A percentile compares a stretch with the other conserved stretches of the same genome.
Evolutionary conservation across 1,140 invertebrate species (phyloP).

Genomic region (Bombus impatiens): DNA sequence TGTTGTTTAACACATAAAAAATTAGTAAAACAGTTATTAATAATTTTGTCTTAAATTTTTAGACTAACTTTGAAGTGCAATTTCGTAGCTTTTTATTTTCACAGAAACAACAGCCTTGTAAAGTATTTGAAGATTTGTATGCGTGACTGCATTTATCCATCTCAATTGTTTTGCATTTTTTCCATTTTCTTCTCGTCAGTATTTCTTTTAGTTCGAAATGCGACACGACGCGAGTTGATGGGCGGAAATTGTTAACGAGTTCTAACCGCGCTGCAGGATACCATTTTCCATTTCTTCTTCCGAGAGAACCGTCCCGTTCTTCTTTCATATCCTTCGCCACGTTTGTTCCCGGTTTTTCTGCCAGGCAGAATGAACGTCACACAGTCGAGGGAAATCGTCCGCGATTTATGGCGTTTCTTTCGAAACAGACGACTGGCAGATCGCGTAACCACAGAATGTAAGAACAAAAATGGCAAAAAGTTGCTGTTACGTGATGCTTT

Average conservation of each 20-base stretch:
- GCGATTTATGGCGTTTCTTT: conserved; percentile 12
- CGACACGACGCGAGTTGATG: not conserved
- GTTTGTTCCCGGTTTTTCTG: not conserved
- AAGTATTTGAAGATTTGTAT: no score
- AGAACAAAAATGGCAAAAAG: not conserved
- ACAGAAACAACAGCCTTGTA: no score
- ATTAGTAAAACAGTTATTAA: no score
- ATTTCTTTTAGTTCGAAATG: not conserved
- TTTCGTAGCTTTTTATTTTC: no score
- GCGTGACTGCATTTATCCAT: no score
- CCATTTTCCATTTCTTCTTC: not conserved
- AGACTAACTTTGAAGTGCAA: no score
- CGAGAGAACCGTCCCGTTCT: not conserved
- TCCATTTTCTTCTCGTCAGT: no score
- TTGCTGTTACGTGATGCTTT: not conserved
- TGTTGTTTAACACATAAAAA: no score
- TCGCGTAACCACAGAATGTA: not conserved
- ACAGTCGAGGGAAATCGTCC: not conserved
- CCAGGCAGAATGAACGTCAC: not conserved
- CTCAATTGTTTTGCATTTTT: no score
- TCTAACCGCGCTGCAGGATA: not conserved
- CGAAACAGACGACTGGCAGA: not conserved
- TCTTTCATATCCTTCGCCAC: no score
- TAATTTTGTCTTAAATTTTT: no score
- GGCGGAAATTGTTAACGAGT: conserved; percentile 27